Evolutionary conservation across 1,140 invertebrate species (phyloP), one percentile per base, ranked within the genome.

Genomic region (Berghia stephanieae): DNA sequence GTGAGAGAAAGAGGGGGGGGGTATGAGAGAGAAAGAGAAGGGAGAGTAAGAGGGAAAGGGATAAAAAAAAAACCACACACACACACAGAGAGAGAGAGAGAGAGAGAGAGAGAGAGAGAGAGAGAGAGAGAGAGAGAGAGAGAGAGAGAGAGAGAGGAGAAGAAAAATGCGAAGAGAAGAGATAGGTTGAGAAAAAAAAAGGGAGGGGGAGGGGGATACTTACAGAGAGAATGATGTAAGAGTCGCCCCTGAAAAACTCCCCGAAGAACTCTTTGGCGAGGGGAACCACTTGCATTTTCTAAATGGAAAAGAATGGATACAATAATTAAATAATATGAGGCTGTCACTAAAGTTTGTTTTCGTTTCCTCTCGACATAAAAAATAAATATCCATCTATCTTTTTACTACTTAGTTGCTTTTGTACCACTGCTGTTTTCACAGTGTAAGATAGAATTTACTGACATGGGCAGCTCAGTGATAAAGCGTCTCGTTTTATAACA

Each of bases 201-300:
- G 44, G 34, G 10, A 42, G 16, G 40, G 52, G 0, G 1, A 69
- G 46, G 44, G 27, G 10, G 21, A 34, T 78, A 86, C 88, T 94
- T 67, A 94, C 94, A 18, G 94, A 94, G 84, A 95, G 94, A 79
- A 97, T 91, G 69, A 97, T 92, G 88, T 97, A 97, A 0, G 94
- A 94, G 79, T 96, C 95, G 38, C 93, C 94, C 83, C 94, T 93
- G 87, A 94, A 93, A 89, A 97, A 97, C 69, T 92, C 93, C 34
- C 95, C 95, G 89, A 95, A 95, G 85, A 95, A 93, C 70, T 93
- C 92, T 83, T 92, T 92, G 31, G 94, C 92, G 18, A 96, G 89
- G 21, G 94, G 90, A 60, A 94, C 93, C 13, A 95, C 91, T 44
- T 93, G 92, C 82, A 95, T 91, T 83, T 96, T 94, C 94, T 96